A percentile compares a stretch with the other conserved stretches of the same genome.
Evolutionary conservation across 1,140 invertebrate species (phyloP).

Genomic region (Centruroides vittatus): DNA sequence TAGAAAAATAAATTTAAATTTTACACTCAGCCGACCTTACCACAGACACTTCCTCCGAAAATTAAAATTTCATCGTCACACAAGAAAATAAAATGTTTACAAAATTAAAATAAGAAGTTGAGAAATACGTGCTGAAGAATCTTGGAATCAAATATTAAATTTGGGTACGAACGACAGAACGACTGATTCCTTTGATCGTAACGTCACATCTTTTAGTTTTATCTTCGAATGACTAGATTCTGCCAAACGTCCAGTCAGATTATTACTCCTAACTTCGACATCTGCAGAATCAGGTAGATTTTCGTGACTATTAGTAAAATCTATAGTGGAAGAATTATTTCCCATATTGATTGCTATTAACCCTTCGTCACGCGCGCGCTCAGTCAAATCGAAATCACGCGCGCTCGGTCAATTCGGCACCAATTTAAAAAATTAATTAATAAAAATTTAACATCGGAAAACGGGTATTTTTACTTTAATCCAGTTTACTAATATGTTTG

Average conservation of each 20-base stretch:
- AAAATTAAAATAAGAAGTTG: neutral
- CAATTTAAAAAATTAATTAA: no score
- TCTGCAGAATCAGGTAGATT: slow-evolving; percentile 17
- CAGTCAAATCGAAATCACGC: no score
- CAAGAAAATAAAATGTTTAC: neutral
- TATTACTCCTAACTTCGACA: slow-evolving; percentile 15
- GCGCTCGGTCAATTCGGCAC: no score
- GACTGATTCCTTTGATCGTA: slow-evolving; percentile 17
- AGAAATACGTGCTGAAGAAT: neutral
- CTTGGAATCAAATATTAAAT: neutral
- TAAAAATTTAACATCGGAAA: no score
- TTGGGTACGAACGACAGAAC: slow-evolving; percentile 20
- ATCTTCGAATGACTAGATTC: slow-evolving; percentile 14
- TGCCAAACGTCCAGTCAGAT: slow-evolving; percentile 1
- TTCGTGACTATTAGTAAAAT: slow-evolving; percentile 18
- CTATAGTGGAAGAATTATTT: neutral
- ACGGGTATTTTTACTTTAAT: no score
- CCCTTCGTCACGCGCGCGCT: no score
- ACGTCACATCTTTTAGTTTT: slow-evolving; percentile 8
- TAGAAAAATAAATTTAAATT: neutral
- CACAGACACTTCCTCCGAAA: no score
- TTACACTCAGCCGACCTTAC: no score
- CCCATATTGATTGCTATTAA: slow-evolving; percentile 31
- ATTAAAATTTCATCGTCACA: no score
- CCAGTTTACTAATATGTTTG: no score